phyloP scores from a whole-genome alignment of 2,888 invertebrate species.

The Drosophila kuntzei region DNA sequence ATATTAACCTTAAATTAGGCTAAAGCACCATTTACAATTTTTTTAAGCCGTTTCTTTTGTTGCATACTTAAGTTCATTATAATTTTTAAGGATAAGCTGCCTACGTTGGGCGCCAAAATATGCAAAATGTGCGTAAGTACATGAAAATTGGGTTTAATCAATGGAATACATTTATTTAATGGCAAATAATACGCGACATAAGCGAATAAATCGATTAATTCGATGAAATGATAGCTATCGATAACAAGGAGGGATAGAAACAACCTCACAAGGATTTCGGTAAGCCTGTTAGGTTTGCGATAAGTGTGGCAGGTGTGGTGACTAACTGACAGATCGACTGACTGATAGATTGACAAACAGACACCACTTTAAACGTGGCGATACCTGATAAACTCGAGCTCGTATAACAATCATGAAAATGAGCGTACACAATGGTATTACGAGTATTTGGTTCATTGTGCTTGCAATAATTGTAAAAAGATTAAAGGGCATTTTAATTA shows the following conservation, averaged over 20 bases:
- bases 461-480: constrained; percentile 74
- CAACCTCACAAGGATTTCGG: neutral
- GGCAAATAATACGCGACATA: constrained; percentile 11
- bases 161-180: constrained; percentile 27
- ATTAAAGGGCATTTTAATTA: constrained; percentile 78
- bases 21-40: no score
- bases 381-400: constrained; percentile 5
- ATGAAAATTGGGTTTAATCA: neutral
- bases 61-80: no score
- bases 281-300: constrained; percentile 23
- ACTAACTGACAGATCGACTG: constrained; percentile 4
- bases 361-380: constrained; percentile 15
- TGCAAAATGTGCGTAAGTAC: neutral
- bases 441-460: constrained; percentile 31
- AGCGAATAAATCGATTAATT: constrained; percentile 20
- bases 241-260: constrained; percentile 6
- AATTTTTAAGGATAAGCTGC: neutral
- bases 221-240: constrained; percentile 25
- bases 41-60: neutral
- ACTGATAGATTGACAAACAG: constrained; percentile 12
- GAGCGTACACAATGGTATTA: constrained; percentile 29
- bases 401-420: constrained; percentile 15
- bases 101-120: constrained; percentile 7
- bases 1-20: no score
- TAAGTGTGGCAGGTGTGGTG: constrained; percentile 11